phyloP scores from a whole-genome alignment of 1,140 invertebrate species.

The Drosophila kohkoa region DNA sequence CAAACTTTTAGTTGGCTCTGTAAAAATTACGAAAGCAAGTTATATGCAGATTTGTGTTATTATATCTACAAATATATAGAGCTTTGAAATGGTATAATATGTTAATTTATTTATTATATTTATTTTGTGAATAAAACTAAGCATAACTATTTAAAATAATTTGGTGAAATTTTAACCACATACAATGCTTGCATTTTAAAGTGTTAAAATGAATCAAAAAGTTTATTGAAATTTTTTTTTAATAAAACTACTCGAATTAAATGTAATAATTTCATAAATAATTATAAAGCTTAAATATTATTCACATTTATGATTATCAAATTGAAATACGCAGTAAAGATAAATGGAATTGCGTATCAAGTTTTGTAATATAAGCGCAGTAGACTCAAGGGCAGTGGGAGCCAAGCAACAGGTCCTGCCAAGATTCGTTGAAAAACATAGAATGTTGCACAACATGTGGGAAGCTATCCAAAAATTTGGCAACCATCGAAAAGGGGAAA shows the following conservation, averaged over 20 bases:
- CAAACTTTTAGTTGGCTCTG: background rate
- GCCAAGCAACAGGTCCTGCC: conserved; percentile 60
- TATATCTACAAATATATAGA: too few species aligned
- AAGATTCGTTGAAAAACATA: conserved; percentile 37
- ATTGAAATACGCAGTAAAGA: too few species aligned
- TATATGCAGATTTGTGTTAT: too few species aligned
- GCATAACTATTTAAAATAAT: too few species aligned
- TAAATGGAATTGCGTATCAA: background rate
- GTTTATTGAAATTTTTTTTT: too few species aligned
- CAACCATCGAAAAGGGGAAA: conserved; percentile 19
- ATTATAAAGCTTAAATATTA: background rate
- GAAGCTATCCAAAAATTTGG: background rate
- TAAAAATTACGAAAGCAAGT: background rate
- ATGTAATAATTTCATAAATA: background rate
- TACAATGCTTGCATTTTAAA: too few species aligned
- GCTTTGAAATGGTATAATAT: too few species aligned
- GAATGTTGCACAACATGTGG: conserved; percentile 30
- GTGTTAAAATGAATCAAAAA: too few species aligned
- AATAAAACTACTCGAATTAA: too few species aligned
- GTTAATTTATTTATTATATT: too few species aligned
- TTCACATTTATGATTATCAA: background rate
- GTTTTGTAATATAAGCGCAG: background rate
- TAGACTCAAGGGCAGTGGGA: background rate
- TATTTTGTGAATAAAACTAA: too few species aligned
- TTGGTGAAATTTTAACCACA: too few species aligned